Evolutionary conservation across 2,113 vertebrate genomes (phyloP), one percentile per base, ranked within the genome.

Genomic region (Irena cyanogastra): DNA sequence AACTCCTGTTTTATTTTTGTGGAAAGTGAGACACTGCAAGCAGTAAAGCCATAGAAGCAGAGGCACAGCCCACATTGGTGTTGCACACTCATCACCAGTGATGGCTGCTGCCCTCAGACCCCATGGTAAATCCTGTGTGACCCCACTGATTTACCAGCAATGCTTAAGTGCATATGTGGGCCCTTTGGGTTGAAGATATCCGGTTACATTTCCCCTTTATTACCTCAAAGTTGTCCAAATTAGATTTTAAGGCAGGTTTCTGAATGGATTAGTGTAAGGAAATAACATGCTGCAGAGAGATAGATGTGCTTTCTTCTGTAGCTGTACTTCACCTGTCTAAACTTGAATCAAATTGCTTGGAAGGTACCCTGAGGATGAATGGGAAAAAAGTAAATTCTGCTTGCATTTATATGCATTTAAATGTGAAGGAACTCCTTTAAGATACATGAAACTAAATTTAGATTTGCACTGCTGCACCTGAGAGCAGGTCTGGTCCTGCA

Each of bases 281-380:
- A 95, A 68, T 68, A 95, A 59, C 26, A 56, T 64, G 68, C 72
- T 71, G 49, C 61, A 56, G 70, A 93, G 85, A 79, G 45, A 41
- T 85, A 79, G 45, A 41, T 85, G 60, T 76, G 41, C 85, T 95
- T 95, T 89, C 83, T 95, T 90, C 82, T 96, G 47, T 88, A 80
- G 61, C 68, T 84, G 37, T 90, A 47, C 69, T 92, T 84, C 15
- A 0, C 94, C 53, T 97, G 95, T 89, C 94, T 90, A 71, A 96
- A 97, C 96, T 94, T 96, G 95, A 96, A 87, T 39, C 35, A 79
- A 75, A 95, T 94, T 63, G 69, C 89, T 96, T 15, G 30, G 86
- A 93, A 96, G 94, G 69, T 72, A 95, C 92, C 95, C 94, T 54
- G 96, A 87, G 93, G 95, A 92, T 90, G 94, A 96, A 94, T 81